Evolutionary conservation across 2,797 vertebrate species (phyloP).

Genomic region (Rhabdomys pumilio): DNA sequence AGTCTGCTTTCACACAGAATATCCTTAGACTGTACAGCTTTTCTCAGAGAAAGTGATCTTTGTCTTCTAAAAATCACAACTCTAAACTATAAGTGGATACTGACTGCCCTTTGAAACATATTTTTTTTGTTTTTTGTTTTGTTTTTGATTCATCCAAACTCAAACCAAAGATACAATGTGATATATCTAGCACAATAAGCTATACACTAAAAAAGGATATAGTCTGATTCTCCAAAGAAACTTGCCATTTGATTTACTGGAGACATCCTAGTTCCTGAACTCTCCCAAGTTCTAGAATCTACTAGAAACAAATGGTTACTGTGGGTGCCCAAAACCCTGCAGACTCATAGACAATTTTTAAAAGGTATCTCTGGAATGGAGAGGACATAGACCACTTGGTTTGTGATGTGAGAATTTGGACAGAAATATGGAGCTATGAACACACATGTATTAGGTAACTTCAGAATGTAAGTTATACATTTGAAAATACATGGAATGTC

Average conservation of each 20-base stretch:
- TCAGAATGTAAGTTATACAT: not conserved
- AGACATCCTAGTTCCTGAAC: not conserved
- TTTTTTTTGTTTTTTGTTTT: not conserved
- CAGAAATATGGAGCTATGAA: not conserved
- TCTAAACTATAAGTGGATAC: not conserved
- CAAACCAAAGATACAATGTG: constrained; percentile 3
- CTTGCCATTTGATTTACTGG: constrained; percentile 4
- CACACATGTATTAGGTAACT: not conserved
- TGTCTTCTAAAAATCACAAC: constrained; percentile 47
- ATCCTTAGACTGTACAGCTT: constrained; percentile 6
- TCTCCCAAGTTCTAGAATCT: constrained; percentile 14
- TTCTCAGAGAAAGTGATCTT: constrained; percentile 49
- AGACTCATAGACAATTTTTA: not conserved
- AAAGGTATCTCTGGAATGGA: not conserved
- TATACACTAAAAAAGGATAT: not conserved
- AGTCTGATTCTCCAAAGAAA: not conserved
- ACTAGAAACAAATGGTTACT: not conserved
- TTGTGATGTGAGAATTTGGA: not conserved
- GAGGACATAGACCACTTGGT: not conserved
- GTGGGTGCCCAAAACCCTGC: not conserved
- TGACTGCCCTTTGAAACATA: constrained; percentile 57
- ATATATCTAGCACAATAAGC: constrained; percentile 20
- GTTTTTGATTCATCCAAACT: not conserved
- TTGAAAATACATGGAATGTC: constrained; percentile 2
- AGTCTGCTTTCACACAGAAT: constrained; percentile 25